Conservation (phyloP, 2,797 vertebrate genomes). For the Pantherophis alleghaniensis region DNA sequence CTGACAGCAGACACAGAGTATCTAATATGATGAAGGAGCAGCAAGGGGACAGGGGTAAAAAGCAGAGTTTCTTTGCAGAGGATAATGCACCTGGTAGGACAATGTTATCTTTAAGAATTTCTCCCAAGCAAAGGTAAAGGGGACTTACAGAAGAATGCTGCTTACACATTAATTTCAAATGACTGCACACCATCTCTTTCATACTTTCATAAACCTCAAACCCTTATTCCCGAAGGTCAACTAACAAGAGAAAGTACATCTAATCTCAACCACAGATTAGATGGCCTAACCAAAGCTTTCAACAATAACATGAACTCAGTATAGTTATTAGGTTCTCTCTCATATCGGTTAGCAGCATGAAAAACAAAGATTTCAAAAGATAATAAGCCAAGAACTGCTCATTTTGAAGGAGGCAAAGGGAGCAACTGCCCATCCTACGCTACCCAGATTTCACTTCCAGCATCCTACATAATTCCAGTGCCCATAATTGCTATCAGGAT, state of each 20-base stretch:
- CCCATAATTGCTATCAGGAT: background rate
- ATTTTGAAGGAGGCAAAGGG: background rate
- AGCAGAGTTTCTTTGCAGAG: accelerated
- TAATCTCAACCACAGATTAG: accelerated
- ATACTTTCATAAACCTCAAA: accelerated
- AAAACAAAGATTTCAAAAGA: background rate
- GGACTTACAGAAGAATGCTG: background rate
- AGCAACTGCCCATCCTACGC: background rate
- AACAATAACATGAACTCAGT: background rate
- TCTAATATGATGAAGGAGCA: accelerated
- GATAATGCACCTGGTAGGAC: background rate
- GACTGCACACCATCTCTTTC: background rate
- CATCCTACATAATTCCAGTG: background rate
- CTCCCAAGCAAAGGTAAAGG: background rate
- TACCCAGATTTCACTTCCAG: background rate
- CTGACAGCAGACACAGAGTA: background rate
- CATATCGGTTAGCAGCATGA: background rate
- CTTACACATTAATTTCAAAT: background rate
- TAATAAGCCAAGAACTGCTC: background rate
- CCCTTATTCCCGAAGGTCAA: background rate
- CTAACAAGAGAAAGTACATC: background rate
- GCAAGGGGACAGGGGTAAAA: background rate
- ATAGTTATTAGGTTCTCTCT: background rate
- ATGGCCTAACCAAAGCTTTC: accelerated
- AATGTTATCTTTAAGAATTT: background rate